Evolutionary conservation across 2,113 vertebrate species (phyloP).

Genomic region (Ctenodactylus gundi): DNA sequence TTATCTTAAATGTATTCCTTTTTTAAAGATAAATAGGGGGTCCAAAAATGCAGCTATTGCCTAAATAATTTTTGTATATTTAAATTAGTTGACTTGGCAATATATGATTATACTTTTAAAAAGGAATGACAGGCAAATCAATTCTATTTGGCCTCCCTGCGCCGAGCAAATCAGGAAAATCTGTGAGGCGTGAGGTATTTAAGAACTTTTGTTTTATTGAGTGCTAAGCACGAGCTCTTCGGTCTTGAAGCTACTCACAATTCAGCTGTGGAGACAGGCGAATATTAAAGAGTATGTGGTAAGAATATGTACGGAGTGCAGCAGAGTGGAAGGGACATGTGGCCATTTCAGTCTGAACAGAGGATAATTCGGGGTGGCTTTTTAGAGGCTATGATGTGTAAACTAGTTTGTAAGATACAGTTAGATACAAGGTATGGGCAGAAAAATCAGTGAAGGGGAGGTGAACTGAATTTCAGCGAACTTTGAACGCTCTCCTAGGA

Average conservation of each 20-base stretch:
- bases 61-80: neutral
- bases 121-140: neutral
- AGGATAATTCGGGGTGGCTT: neutral
- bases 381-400: neutral
- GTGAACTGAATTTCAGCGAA: neutral
- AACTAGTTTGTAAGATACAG: neutral
- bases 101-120: neutral
- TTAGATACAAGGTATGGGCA: neutral
- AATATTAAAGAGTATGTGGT: neutral
- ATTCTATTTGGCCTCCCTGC: neutral
- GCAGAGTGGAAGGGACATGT: fast-evolving
- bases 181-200: neutral
- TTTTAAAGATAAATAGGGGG: neutral
- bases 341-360: neutral
- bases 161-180: neutral
- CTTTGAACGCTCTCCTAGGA: neutral
- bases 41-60: neutral
- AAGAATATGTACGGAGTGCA: neutral
- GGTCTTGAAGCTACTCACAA: neutral
- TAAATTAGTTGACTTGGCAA: neutral
- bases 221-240: neutral
- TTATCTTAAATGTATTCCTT: neutral
- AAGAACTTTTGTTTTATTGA: neutral
- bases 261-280: neutral
- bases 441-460: neutral